phyloP scores from a whole-genome alignment of 2,113 vertebrate species.

The Helogale parvula region DNA sequence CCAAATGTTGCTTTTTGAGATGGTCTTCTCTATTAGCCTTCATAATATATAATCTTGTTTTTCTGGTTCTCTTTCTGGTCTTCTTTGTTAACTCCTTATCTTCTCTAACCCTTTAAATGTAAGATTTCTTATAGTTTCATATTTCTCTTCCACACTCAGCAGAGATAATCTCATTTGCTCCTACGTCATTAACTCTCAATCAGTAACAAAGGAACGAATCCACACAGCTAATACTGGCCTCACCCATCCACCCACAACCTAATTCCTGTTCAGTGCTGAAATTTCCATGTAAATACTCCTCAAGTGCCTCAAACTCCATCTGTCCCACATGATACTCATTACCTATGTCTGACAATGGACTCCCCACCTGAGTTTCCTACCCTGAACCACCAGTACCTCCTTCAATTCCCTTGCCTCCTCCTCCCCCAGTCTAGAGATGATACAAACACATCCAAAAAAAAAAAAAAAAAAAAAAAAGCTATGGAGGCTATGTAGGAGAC shows the following conservation, averaged over 20 bases:
- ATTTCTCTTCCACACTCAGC: background rate
- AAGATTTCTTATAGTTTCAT: background rate
- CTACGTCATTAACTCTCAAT: background rate
- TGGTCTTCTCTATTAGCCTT: background rate
- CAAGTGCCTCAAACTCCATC: background rate
- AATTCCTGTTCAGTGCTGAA: constrained; percentile 7
- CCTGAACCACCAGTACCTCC: background rate
- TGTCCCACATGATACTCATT: background rate
- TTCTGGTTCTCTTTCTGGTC: background rate
- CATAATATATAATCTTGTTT: background rate
- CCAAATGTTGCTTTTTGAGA: background rate
- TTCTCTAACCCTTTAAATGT: background rate
- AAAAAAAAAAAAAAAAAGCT: background rate
- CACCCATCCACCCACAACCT: background rate
- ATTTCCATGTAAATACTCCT: background rate
- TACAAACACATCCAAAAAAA: background rate
- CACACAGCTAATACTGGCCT: background rate
- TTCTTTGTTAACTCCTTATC: constrained; percentile 11
- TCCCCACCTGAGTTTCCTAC: background rate
- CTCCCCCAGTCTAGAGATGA: background rate
- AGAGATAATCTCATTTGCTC: background rate
- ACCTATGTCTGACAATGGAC: background rate
- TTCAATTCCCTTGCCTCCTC: background rate
- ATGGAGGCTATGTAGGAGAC: background rate
- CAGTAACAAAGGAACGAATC: background rate